Evolutionary conservation across 2,888 invertebrate species (phyloP), one percentile per base, ranked within the genome.

Genomic region (Apodemia zela): DNA sequence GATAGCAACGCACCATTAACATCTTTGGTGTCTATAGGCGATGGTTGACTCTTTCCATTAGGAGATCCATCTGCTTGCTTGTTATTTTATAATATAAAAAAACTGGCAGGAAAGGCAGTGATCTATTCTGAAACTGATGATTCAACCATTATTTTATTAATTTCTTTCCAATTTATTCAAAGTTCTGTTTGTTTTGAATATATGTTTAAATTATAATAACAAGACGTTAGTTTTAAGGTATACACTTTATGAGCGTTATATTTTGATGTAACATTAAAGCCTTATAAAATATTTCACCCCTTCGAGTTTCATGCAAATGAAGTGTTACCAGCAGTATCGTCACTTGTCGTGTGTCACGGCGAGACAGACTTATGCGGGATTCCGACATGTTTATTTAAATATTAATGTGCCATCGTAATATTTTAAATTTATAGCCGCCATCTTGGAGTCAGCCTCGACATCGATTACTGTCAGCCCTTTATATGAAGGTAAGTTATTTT

Each of bases 311-410:
- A 78, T 76, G 77, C 72, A 80, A 81, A 82, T 83, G 75, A 76
- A 78, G 77, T 71, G 74, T 78, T 79, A 76, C 68, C 71, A 61
- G 60, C 65, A 61, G 47, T 61, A 62, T 62, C 77, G 74, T 73
- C 72, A 74, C 67, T 71, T 69, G 79, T 74, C 74, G 73, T 74
- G 74, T 75, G 78, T 81, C 83, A 81, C 73, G 69, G 71, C 67
- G 68, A 71, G 76, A 72, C 74, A 75, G 75, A 73, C 77, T 78
- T 72, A 75, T 67, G 70, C 71, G 68, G 63, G 67, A 71, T 54
- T 68, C 66, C 76, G 82, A 85, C 86, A 83, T 87, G 87, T 87
- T 88, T 88, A 88, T 89, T 87, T 82, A 87, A 83, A 87, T 84
- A 81, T 82, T 81, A 85, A 83, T 84, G 78, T 78, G 18, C 73